Base-by-base conservation (phyloP, 2,888 invertebrate species). In the Globia sparganii region DNA sequence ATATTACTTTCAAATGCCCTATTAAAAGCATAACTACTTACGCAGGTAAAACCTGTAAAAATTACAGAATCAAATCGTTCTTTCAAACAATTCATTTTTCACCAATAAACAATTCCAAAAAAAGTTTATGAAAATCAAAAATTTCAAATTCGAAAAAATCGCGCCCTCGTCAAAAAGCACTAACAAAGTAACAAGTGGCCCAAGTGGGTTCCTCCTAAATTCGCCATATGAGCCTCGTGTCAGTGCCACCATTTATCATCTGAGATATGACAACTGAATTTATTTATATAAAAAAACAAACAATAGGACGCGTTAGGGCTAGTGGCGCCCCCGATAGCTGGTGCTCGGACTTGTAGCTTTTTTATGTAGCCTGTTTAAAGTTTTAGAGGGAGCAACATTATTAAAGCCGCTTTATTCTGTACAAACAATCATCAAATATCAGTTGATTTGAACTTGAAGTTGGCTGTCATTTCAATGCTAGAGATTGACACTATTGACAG, bases 221-320 rank as follows among this genome's bases (percentile, higher is more conserved):
- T 93, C 94, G 94, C 96, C 96, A 96, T 96, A 95, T 96, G 96
- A 96, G 93, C 92, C 89, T 81, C 92, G 91, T 96, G 96, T 96
- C 95, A 94, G 88, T 86, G 85, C 89, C 67, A 90, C 93, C 95
- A 95, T 96, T 96, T 95, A 96, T 96, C 96, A 96, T 94, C 65
- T 81, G 90, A 90, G 94, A 94, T 95, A 94, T 95, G 96, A 96
- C 96, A 96, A 95, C 95, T 96, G 95, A 96, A 96, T 96, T 96
- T 96, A 96, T 96, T 95, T 95, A 93, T 93, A 91, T 91, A 94
- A 96, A 96, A 95, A 96, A 91, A 96, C 92, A 96, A 95, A 96
- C 96, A 96, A 95, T 94, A 92, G 94, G 85, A 78, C 85, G 85
- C 87, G 90, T 91, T 91, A 91, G 92, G 92, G 93, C 93, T 88